Percentiles rank a stretch among this genome's conserved stretches.
Evolutionary conservation across 2,113 vertebrate species (phyloP).

Genomic region (Apteryx mantelli): DNA sequence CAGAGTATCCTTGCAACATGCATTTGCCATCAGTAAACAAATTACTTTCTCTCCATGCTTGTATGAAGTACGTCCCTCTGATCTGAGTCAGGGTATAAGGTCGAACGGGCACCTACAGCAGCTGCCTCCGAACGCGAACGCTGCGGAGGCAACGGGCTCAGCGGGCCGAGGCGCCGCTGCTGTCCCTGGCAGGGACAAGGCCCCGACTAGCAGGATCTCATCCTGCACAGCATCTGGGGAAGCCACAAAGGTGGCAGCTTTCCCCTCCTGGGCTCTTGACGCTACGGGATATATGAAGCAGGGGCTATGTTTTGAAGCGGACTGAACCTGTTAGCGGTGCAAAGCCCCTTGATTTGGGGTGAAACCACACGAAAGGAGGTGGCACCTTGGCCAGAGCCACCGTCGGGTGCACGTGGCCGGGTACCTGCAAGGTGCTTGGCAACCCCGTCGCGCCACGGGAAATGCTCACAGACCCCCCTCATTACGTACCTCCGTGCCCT

Average conservation of each 20-base stretch:
- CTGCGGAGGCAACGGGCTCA: no score
- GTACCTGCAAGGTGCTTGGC: no score
- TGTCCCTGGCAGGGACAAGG: background rate
- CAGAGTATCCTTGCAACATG: rapidly evolving
- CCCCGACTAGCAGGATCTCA: background rate
- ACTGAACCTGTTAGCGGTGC: background rate
- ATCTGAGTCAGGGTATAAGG: rapidly evolving
- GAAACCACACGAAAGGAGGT: no score
- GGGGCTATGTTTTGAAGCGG: background rate
- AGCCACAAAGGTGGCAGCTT: background rate
- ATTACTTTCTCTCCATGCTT: rapidly evolving
- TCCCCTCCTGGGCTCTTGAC: background rate
- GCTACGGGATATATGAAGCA: background rate
- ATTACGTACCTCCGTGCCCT: rapidly evolving
- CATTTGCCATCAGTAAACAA: no score
- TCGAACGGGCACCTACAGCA: rapidly evolving
- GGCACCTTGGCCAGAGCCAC: no score
- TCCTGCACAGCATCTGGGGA: background rate
- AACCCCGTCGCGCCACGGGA: background rate
- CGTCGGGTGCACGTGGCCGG: no score
- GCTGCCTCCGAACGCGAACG: background rate
- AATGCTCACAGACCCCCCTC: background rate
- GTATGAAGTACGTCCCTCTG: rapidly evolving
- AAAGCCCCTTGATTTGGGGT: no score
- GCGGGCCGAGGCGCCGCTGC: rapidly evolving